A percentile compares a stretch with the other conserved stretches of the same genome.
Conservation (phyloP, 2,888 invertebrate genomes). For the Calameuta pallipes region DNA sequence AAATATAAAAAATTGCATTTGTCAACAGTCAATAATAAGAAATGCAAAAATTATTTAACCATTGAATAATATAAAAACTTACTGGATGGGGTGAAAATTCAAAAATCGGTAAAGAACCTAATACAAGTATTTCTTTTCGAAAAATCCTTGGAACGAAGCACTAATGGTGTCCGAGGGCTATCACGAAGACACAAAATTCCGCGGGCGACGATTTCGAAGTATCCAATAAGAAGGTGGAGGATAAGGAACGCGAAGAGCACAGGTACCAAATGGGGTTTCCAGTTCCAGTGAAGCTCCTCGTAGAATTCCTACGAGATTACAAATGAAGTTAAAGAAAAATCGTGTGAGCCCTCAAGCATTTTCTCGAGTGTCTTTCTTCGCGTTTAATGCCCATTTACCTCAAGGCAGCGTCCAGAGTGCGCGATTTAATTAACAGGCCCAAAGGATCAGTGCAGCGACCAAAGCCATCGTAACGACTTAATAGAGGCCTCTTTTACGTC, state of each 20-base stretch:
- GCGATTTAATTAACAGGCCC: constrained; percentile 9
- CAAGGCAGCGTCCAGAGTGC: not conserved
- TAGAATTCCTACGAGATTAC: constrained; percentile 25
- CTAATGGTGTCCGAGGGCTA: constrained; percentile 45
- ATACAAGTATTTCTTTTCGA: not conserved
- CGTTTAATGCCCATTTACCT: not conserved
- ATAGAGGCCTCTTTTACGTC: constrained; percentile 16
- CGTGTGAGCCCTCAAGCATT: constrained; percentile 2
- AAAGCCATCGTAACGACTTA: constrained; percentile 31
- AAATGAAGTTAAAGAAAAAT: constrained; percentile 4
- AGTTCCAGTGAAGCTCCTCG: constrained; percentile 17
- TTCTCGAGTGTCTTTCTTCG: not conserved
- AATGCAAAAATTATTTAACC: too few relatives aligned
- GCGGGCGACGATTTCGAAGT: constrained; percentile 22
- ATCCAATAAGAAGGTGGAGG: not conserved
- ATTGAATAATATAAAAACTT: not conserved
- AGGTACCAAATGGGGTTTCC: constrained; percentile 4
- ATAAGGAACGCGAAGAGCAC: constrained; percentile 7
- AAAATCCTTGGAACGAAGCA: not conserved
- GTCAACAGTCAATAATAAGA: too few relatives aligned
- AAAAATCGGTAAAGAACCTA: not conserved
- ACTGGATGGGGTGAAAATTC: not conserved
- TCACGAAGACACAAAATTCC: constrained; percentile 36
- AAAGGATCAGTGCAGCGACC: constrained; percentile 14
- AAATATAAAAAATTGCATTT: not conserved